phyloP scores from a whole-genome alignment of 2,888 invertebrate genomes.

The Salticus scenicus region DNA sequence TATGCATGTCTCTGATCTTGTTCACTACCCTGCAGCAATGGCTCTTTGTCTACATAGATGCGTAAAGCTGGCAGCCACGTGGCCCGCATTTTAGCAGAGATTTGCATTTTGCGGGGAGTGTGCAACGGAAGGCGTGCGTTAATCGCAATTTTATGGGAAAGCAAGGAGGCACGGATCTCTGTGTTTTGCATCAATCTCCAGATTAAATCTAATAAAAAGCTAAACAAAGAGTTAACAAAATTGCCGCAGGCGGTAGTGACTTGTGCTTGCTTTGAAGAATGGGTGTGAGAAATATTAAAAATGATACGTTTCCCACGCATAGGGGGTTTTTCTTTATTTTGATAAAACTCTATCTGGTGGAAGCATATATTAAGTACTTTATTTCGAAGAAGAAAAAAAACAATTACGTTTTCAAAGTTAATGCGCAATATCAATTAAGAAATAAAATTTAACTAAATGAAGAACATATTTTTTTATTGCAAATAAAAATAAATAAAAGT shows the following conservation, averaged over 20 bases:
- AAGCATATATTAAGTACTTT: no score
- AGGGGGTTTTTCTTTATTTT: no score
- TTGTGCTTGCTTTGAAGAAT: background rate
- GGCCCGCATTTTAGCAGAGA: conserved; percentile 16
- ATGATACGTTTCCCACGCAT: background rate
- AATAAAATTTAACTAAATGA: no score
- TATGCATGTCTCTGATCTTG: no score
- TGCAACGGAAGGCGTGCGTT: conserved; percentile 53
- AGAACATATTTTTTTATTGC: no score
- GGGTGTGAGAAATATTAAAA: background rate
- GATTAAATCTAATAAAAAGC: background rate
- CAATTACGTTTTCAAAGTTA: no score
- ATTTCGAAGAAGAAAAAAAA: no score
- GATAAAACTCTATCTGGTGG: no score
- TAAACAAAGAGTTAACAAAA: conserved; percentile 3
- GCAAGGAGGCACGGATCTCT: background rate
- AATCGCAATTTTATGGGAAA: conserved; percentile 62
- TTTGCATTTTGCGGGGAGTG: conserved; percentile 41
- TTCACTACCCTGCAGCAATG: background rate
- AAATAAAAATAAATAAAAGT: no score
- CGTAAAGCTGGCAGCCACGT: background rate
- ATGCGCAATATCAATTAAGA: no score
- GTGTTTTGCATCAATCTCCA: background rate
- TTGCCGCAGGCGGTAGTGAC: background rate
- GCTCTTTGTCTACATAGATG: background rate